These are phyloP conservation scores for Tiphia femorata DNA, from an alignment of 2,888 invertebrate species.

Conservation along the genomic window DNA sequence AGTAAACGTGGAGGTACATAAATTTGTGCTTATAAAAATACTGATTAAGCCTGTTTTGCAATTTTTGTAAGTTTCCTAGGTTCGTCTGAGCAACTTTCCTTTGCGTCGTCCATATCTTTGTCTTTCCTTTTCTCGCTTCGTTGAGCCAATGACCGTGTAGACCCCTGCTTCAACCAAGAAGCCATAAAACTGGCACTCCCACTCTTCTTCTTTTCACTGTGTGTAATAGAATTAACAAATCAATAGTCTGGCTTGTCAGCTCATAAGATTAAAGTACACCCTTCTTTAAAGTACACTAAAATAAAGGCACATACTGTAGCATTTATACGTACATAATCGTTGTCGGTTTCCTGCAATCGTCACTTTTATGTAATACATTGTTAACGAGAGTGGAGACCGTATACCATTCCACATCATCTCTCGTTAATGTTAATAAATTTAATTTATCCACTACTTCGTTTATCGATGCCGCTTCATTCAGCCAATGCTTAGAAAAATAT, in stretches of 20 bases:
- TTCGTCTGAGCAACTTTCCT: constrained; percentile 40
- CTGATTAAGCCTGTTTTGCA: constrained; percentile 13
- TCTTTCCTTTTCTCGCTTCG: constrained; percentile 68
- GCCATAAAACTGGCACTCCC: constrained; percentile 58
- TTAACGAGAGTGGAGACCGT: constrained; percentile 80
- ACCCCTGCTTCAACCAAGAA: constrained; percentile 70
- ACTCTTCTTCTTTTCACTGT: constrained; percentile 60
- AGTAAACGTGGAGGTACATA: no score
- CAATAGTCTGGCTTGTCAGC: constrained; percentile 35
- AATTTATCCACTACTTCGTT: constrained; percentile 72
- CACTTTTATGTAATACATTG: constrained; percentile 78
- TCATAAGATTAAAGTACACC: constrained; percentile 29
- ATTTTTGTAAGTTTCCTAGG: constrained; percentile 26
- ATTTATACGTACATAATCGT: constrained; percentile 41
- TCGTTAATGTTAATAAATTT: constrained; percentile 51
- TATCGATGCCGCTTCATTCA: constrained; percentile 73
- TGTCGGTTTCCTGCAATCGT: constrained; percentile 73
- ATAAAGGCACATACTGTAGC: constrained; percentile 2
- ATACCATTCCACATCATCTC: constrained; percentile 73
- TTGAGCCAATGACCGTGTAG: constrained; percentile 60
- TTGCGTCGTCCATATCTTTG: constrained; percentile 53
- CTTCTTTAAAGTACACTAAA: not conserved
- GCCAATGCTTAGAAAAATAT: constrained; percentile 77
- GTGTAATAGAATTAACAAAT: constrained; percentile 42
- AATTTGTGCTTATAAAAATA: not conserved